Base-by-base conservation (phyloP, 2,888 invertebrate genomes). In the Octonoba sinensis region DNA sequence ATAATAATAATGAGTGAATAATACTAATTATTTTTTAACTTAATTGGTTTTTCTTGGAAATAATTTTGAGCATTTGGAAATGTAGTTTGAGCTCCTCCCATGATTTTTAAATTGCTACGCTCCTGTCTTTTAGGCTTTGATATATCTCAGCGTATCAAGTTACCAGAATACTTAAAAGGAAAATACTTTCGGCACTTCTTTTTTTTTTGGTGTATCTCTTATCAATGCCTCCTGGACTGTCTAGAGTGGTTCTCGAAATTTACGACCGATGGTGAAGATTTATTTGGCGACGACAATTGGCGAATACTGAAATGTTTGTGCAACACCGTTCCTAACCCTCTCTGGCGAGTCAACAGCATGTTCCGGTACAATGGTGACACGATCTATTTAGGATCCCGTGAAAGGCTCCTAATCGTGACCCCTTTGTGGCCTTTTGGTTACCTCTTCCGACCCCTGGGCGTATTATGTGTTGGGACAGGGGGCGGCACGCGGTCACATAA, bases 241-340 rank as follows among this genome's bases (percentile, higher is more conserved):
- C 8, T 36, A 36, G 36, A 36, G 36, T 36, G 27, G 27, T 36
- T 16, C 57, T 57, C 20, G 62, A 62, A 62, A 62, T 62, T 62
- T 62, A 62, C 44, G 62, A 62, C 44, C 62, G 36, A 11, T 16
- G 6, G 16, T 0, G 20, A 57, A 81, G 73, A 81, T 81, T 81
- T 73, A 81, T 81, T 81, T 81, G 79, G 79, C 79, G 79, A 69
- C 79, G 64, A 81, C 79, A 74, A 79, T 72, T 73, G 73, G 72
- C 73, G 66, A 69, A 67, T 57, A 54, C 72, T 62, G 69, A 66
- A 72, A 18, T 79, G 72, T 79, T 79, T 73, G 60, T 66, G 78
- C 72, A 79, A 79, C 71, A 72, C 18, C 64, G 36, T 44, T 16
- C 24, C 46, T 47, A 69, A 76, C 70, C 71, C 64, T 36, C 24